These are phyloP conservation scores for Agonopterix alstromeriana DNA, from an alignment of 2,888 invertebrate genomes.

Conservation along the genomic window DNA sequence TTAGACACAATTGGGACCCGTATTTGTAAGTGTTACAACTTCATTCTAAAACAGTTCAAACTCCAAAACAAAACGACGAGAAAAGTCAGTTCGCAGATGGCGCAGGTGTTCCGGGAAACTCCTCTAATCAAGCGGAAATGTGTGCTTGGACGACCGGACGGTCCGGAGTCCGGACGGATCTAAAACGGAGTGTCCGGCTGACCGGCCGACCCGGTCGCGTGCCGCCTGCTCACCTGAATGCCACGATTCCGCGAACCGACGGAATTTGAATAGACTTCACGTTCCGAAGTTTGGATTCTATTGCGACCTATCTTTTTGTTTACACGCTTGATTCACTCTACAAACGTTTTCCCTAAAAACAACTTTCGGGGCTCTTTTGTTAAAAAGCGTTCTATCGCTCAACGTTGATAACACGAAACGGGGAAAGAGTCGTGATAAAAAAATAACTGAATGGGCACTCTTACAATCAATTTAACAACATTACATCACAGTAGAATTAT, in stretches of 20 bases:
- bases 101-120: constrained; percentile 59
- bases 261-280: constrained; percentile 43
- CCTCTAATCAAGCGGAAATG: constrained; percentile 72
- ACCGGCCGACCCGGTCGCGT: constrained; percentile 33
- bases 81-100: constrained; percentile 54
- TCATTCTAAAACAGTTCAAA: constrained; percentile 37
- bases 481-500: constrained; percentile 60
- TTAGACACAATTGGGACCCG: constrained; percentile 38
- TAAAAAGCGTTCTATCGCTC: constrained; percentile 6
- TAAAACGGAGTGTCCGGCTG: constrained; percentile 17
- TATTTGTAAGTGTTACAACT: constrained; percentile 56
- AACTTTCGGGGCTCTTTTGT: neutral
- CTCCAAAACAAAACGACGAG: constrained; percentile 59
- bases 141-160: constrained; percentile 51
- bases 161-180: constrained; percentile 22
- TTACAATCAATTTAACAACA: constrained; percentile 60
- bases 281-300: constrained; percentile 40
- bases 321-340: constrained; percentile 28
- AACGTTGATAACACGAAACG: constrained; percentile 7
- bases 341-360: constrained; percentile 17
- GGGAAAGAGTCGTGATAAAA: constrained; percentile 16
- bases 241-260: constrained; percentile 26
- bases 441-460: constrained; percentile 41
- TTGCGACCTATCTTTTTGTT: constrained; percentile 34
- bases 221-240: constrained; percentile 28